Evolutionary conservation across 2,888 invertebrate genomes (phyloP), one percentile per base, ranked within the genome.

Genomic region (Xanthorhoe spadicearia): DNA sequence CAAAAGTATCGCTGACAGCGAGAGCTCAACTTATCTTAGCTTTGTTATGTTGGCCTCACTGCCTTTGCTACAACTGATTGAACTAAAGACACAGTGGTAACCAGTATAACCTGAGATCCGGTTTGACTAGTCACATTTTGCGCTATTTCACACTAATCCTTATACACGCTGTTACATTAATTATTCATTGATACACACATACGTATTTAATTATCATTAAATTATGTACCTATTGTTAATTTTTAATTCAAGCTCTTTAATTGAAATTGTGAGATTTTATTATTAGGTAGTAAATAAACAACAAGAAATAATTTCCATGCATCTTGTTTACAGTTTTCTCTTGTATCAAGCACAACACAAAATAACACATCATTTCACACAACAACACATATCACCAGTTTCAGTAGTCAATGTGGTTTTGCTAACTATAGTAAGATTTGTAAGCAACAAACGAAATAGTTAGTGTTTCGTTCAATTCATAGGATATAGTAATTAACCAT

Each of bases 121-220:
- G 68, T 70, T 70, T 64, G 66, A 58, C 69, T 2, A 56, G 66
- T 69, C 61, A 46, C 64, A 61, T 67, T 68, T 32, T 61, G 63
- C 53, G 48, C 35, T 56, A 61, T 64, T 64, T 64, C 61, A 50
- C 50, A 56, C 63, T 64, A 64, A 67, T 64, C 57, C 52, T 18
- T 55, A 55, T 59, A 56, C 51, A 51, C 63, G 62, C 35, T 28
- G 28, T 65, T 56, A 61, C 57, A 57, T 57, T n/a, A 66, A 66
- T 57, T 49, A 66, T 56, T 55, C 61, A 66, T 61, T 35, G 46
- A 61, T 65, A 13, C n/a, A n/a, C n/a, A n/a, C n/a, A n/a, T n/a
- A n/a, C n/a, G n/a, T 48, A 23, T 46, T 10, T 46, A 55, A 55
- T 55, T 55, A 50, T 55, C 55, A 60, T 54, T 38, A 32, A 43